phyloP scores from a whole-genome alignment of 2,888 invertebrate genomes.

The Portevinia maculata region DNA sequence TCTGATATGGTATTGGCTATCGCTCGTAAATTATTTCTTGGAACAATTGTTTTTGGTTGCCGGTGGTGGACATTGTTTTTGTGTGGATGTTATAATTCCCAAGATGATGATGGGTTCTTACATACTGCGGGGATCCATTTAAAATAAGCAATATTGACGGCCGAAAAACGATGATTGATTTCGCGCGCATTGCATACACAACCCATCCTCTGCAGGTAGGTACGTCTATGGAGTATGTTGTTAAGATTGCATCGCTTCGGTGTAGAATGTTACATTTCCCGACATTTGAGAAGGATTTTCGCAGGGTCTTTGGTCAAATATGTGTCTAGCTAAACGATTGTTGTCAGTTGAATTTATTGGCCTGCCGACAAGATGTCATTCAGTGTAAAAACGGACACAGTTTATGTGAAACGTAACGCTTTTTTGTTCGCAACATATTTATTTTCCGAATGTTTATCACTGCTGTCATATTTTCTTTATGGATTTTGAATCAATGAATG shows the following conservation, averaged over 20 bases:
- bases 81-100: conserved; percentile 64
- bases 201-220: conserved; percentile 20
- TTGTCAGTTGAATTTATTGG: conserved; percentile 71
- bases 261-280: conserved; percentile 18
- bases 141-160: conserved; percentile 57
- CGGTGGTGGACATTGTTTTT: conserved; percentile 10
- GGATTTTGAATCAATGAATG: conserved; percentile 62
- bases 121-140: background rate
- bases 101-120: conserved; percentile 53
- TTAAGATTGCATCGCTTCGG: conserved; percentile 6
- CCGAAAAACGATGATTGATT: conserved; percentile 72
- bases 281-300: conserved; percentile 52
- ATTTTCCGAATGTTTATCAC: conserved; percentile 59
- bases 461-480: conserved; percentile 37
- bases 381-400: conserved; percentile 72
- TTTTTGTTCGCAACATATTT: conserved; percentile 44
- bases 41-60: conserved; percentile 69
- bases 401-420: conserved; percentile 73
- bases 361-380: conserved; percentile 61
- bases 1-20: conserved; percentile 73
- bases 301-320: conserved; percentile 17
- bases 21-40: conserved; percentile 72
- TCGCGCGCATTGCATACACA: conserved; percentile 44
- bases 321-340: conserved; percentile 65
- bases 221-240: conserved; percentile 1